Conservation (phyloP, 2,888 invertebrate genomes). For the Lepidochrysops patricia region DNA sequence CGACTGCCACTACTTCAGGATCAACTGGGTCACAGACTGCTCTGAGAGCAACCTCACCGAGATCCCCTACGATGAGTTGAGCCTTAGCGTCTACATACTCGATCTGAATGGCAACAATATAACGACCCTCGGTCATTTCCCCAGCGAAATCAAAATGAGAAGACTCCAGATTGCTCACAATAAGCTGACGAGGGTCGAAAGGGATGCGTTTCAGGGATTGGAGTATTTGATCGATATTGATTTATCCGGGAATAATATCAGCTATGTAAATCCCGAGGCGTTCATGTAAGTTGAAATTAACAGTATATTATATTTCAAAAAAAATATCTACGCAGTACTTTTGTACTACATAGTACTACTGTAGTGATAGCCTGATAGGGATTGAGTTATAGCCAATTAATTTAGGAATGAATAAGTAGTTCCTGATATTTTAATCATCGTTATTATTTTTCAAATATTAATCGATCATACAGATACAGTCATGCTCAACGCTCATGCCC, state of each 20-base stretch:
- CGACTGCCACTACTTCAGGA: constrained; percentile 83
- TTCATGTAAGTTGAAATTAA: constrained; percentile 77
- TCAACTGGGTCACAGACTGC: constrained; percentile 85
- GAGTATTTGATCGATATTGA: constrained; percentile 81
- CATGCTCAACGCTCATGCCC: background rate
- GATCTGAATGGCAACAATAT: constrained; percentile 82
- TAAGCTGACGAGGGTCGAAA: constrained; percentile 72
- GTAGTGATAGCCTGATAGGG: too few relatives aligned
- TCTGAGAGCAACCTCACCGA: constrained; percentile 82
- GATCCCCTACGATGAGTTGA: constrained; percentile 80
- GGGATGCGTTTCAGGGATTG: constrained; percentile 77
- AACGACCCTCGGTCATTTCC: constrained; percentile 75
- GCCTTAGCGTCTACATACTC: constrained; percentile 80
- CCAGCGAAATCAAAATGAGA: constrained; percentile 79
- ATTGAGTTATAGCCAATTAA: too few relatives aligned
- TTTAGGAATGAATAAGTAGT: too few relatives aligned
- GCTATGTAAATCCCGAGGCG: constrained; percentile 77
- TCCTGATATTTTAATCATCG: too few relatives aligned
- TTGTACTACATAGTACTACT: too few relatives aligned
- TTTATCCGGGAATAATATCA: constrained; percentile 79
- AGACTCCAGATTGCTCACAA: constrained; percentile 82
- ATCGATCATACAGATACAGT: constrained; percentile 17
- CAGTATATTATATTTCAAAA: too few relatives aligned
- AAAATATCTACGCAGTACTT: too few relatives aligned
- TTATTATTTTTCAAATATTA: too few relatives aligned